These are phyloP conservation scores for Agriopis aurantiaria DNA, from an alignment of 2,888 invertebrate species.

Conservation along the genomic window DNA sequence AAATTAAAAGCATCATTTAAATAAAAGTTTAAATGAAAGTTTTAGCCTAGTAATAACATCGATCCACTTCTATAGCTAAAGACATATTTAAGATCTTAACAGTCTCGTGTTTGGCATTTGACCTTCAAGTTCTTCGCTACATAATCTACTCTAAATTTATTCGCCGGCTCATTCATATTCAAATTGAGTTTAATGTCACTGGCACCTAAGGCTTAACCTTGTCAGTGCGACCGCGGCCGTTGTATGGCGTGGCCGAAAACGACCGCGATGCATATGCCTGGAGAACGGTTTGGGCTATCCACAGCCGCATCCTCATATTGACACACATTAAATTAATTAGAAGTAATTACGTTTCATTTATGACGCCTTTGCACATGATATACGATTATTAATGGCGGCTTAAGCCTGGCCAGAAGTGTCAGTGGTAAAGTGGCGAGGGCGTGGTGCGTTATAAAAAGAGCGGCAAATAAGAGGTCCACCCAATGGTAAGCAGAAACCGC, in stretches of 20 bases:
- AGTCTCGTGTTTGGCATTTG: background rate
- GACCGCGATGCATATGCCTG: slow-evolving; percentile 1
- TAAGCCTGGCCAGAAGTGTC: too few relatives aligned
- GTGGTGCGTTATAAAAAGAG: too few relatives aligned
- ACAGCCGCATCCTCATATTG: slow-evolving; percentile 5
- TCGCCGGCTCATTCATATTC: slow-evolving; percentile 30
- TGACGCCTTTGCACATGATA: background rate
- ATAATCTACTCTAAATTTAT: slow-evolving; percentile 19
- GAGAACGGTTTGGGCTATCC: background rate
- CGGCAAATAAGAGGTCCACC: too few relatives aligned
- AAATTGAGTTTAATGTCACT: slow-evolving; percentile 28
- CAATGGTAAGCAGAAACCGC: too few relatives aligned
- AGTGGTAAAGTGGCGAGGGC: too few relatives aligned
- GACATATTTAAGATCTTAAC: too few relatives aligned
- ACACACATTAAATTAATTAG: slow-evolving; percentile 8
- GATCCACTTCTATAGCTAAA: too few relatives aligned
- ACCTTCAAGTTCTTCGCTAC: slow-evolving; percentile 9
- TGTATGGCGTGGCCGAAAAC: slow-evolving; percentile 13
- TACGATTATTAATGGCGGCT: background rate
- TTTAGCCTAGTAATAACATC: too few relatives aligned
- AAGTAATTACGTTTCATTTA: slow-evolving; percentile 7
- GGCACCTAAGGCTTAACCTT: slow-evolving; percentile 31
- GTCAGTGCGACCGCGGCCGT: slow-evolving; percentile 11
- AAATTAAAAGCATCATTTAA: too few relatives aligned
- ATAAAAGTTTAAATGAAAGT: too few relatives aligned